These are phyloP conservation scores for Phania funesta DNA, from an alignment of 2,888 invertebrate species.

Conservation along the genomic window DNA sequence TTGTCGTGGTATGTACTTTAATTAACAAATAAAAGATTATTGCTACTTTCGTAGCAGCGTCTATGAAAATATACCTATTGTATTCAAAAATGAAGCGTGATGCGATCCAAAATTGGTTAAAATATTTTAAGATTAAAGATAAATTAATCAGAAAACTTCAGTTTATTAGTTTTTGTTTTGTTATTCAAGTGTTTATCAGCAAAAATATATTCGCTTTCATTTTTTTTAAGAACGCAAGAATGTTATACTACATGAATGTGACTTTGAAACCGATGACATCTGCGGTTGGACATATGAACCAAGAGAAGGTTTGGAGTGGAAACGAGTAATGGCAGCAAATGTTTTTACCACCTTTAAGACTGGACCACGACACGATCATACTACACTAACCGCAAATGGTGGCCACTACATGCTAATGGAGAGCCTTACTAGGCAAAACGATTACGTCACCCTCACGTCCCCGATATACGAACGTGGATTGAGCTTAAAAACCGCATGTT, in stretches of 20 bases:
- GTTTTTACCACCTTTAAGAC: constrained; percentile 79
- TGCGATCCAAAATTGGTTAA: too few species aligned
- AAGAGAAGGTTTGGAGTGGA: constrained; percentile 84
- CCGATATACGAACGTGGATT: constrained; percentile 83
- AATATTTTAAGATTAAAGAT: too few species aligned
- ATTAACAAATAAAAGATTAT: too few species aligned
- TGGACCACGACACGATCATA: constrained; percentile 89
- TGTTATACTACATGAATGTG: constrained; percentile 71
- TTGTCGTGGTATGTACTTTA: constrained; percentile 81
- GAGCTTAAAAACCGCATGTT: constrained; percentile 81
- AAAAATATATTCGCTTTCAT: neutral
- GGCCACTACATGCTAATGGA: constrained; percentile 93
- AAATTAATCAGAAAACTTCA: too few species aligned
- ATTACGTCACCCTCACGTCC: constrained; percentile 87
- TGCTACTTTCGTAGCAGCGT: too few species aligned
- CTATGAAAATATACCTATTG: too few species aligned
- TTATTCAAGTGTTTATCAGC: neutral
- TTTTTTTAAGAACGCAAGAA: constrained; percentile 53
- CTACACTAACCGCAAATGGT: constrained; percentile 82
- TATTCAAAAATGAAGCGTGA: too few species aligned
- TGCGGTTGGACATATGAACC: constrained; percentile 90
- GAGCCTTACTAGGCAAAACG: constrained; percentile 82
- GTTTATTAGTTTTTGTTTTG: neutral
- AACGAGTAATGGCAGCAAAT: constrained; percentile 82
- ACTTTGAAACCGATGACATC: constrained; percentile 81